phyloP scores from a whole-genome alignment of 2,797 vertebrate genomes.

The Scyliorhinus canicula region DNA sequence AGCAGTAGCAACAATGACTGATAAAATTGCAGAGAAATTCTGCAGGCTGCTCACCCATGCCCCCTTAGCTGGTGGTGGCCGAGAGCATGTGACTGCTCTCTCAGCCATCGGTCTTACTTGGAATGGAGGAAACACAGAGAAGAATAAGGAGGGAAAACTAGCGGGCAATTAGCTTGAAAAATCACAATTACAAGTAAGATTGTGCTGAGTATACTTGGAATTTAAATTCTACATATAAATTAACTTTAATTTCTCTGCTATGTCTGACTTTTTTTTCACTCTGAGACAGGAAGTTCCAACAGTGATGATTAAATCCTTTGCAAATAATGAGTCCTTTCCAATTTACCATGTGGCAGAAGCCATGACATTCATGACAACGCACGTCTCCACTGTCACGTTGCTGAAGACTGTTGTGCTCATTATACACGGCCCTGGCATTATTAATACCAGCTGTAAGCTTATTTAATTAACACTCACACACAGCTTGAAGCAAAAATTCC shows the following conservation, averaged over 20 bases:
- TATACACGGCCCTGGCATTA: not conserved
- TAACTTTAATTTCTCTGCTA: conserved; percentile 9
- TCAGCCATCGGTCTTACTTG: not conserved
- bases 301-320: not conserved
- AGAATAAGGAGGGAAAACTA: not conserved
- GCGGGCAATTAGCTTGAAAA: not conserved
- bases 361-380: not conserved
- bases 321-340: not conserved
- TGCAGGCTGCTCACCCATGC: not conserved
- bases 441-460: not conserved
- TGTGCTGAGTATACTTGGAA: not conserved
- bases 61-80: not conserved
- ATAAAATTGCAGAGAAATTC: not conserved
- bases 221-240: not conserved
- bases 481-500: not conserved
- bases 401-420: not conserved
- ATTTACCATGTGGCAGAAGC: not conserved
- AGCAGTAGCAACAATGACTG: not conserved
- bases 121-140: too few species aligned
- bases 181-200: not conserved
- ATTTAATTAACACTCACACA: not conserved
- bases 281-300: not conserved
- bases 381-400: not conserved
- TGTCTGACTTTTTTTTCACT: not conserved
- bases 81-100: not conserved